Evolutionary conservation across 2,888 invertebrate genomes (phyloP).

Genomic region (Plagiodera versicolora): DNA sequence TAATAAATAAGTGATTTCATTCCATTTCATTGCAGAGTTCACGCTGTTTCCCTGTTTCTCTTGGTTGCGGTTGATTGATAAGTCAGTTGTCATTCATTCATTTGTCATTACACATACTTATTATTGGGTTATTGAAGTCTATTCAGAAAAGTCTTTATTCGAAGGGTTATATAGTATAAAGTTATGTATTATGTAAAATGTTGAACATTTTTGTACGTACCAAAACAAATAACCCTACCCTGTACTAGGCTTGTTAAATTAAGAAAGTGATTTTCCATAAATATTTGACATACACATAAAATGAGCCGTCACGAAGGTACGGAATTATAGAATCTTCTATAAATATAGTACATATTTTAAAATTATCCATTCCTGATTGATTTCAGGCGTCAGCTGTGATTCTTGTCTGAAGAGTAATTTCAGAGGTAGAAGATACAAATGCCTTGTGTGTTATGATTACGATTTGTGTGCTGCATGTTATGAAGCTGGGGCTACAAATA

Average conservation of each 20-base stretch:
- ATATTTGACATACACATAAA: conserved; percentile 9
- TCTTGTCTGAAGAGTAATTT: conserved; percentile 98
- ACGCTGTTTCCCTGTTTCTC: too few species aligned
- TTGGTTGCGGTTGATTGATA: too few species aligned
- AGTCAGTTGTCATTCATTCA: too few species aligned
- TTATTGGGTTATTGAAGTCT: too few species aligned
- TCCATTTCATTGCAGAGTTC: too few species aligned
- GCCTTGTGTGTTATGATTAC: conserved; percentile 98
- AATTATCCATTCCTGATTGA: conserved; percentile 3
- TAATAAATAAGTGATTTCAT: too few species aligned
- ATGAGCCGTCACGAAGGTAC: conserved; percentile 47
- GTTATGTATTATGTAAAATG: too few species aligned
- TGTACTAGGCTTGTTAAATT: neutral
- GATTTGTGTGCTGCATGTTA: conserved; percentile 97
- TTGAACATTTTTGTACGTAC: too few species aligned
- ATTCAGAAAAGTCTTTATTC: too few species aligned
- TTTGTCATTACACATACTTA: too few species aligned
- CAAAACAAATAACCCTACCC: too few species aligned
- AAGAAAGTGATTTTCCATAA: neutral
- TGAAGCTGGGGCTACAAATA: conserved; percentile 88
- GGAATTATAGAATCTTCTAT: conserved; percentile 12
- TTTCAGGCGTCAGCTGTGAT: conserved; percentile 97
- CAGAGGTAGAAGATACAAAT: conserved; percentile 96
- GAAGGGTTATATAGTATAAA: too few species aligned
- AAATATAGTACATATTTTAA: conserved; percentile 1